Percentiles rank a stretch among this genome's conserved stretches.
These are phyloP conservation scores for Epinephelus cyanopodus DNA, from an alignment of 2,113 vertebrate genomes.

Conservation along the genomic window DNA sequence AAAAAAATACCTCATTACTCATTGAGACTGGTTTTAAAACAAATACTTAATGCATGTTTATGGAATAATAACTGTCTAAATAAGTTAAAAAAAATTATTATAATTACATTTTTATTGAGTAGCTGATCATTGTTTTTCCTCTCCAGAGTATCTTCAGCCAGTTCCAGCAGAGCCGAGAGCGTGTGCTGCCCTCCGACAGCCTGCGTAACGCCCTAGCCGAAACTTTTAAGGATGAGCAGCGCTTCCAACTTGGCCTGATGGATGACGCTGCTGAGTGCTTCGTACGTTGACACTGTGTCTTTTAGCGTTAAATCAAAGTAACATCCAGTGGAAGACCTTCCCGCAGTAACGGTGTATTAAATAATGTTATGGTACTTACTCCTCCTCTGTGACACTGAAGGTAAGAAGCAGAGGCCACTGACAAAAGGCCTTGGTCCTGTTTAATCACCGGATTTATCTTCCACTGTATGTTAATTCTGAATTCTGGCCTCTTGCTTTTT, in stretches of 20 bases:
- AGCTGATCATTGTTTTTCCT: background rate
- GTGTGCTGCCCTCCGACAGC: constrained; percentile 94
- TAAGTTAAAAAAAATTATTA: too few species aligned
- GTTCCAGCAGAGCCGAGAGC: constrained; percentile 96
- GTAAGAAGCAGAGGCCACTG: constrained; percentile 5
- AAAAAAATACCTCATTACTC: background rate
- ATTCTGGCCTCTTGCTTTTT: too few species aligned
- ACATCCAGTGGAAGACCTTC: constrained; percentile 22
- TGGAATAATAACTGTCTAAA: background rate
- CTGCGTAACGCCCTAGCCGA: constrained; percentile 95
- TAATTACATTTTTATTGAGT: too few species aligned
- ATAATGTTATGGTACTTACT: constrained; percentile 11
- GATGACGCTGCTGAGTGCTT: constrained; percentile 99
- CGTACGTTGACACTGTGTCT: constrained; percentile 82
- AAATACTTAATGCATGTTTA: too few species aligned
- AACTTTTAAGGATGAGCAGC: constrained; percentile 96
- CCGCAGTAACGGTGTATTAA: constrained; percentile 4
- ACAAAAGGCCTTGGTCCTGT: background rate
- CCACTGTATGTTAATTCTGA: background rate
- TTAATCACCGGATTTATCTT: background rate
- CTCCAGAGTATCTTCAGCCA: constrained; percentile 94
- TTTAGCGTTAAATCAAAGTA: constrained; percentile 33
- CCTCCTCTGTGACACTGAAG: background rate
- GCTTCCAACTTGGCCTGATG: constrained; percentile 99
- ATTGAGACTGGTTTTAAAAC: too few species aligned